Evolutionary conservation across 1,140 invertebrate genomes (phyloP), one percentile per base, ranked within the genome.

Genomic region (Yoshiicerus persimilis): DNA sequence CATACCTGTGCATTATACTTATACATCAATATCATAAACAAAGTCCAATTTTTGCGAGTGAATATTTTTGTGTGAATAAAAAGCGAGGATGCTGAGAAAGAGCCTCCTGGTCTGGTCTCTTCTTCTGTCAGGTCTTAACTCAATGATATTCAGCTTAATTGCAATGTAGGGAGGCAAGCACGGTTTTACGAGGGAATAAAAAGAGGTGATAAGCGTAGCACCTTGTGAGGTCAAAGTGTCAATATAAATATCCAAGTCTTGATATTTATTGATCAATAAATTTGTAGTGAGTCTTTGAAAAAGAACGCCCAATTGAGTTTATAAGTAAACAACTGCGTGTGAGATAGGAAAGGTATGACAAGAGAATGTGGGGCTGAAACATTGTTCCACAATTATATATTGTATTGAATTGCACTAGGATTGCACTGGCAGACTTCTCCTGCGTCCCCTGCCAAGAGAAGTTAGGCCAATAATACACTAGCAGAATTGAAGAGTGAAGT

Each of bases 241-340:
- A 80, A 80, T 80, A 80, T 80, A 80, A 80, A 80, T 80, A 80
- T n/a, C 75, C 32, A 36, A 80, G 16, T 36, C 30, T 38, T 80
- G 75, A 80, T 80, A 80, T 80, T 80, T 80, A 80, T 80, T 36
- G 75, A 80, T 80, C 75, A 80, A 80, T 80, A 80, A 80, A 80
- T 80, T 80, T 80, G 75, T 38, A 20, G 30, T 9, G 75, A 80
- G 75, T 80, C 75, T 80, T 80, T 80, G 75, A 80, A 34, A 80
- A 77, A 80, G 75, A 80, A 80, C 75, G 75, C 75, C 75, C 75
- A 80, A 80, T 80, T 80, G 75, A 80, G 75, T 80, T 80, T 80
- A 80, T 80, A 80, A 80, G 75, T 80, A 80, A 80, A 80, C 75
- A 80, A 80, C 30, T 80, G 34, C 20, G 75, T 80, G 75, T 36